Evolutionary conservation across 2,113 vertebrate genomes (phyloP).

Genomic region (Peromyscus polionotus): DNA sequence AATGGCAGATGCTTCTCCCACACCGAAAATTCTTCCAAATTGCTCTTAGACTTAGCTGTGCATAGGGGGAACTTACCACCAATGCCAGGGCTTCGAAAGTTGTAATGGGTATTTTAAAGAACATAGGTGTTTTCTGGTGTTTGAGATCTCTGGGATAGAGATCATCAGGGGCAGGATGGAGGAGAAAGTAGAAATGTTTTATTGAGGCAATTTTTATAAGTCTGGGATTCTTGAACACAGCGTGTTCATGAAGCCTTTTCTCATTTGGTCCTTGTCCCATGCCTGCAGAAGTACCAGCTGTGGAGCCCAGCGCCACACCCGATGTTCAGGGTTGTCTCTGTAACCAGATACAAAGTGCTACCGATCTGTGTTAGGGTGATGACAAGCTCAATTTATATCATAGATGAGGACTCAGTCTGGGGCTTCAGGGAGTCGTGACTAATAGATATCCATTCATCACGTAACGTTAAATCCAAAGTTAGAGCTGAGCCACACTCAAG

Average conservation of each 20-base stretch:
- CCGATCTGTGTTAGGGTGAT: conserved; percentile 15
- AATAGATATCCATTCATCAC: neutral
- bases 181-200: neutral
- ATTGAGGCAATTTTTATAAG: conserved; percentile 3
- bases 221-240: conserved; percentile 46
- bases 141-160: neutral
- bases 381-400: conserved; percentile 64
- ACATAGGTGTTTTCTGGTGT: neutral
- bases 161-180: neutral
- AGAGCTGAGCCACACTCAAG: neutral
- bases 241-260: conserved; percentile 3
- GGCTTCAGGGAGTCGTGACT: neutral
- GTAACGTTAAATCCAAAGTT: conserved; percentile 56
- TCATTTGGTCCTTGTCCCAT: neutral
- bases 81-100: conserved; percentile 42
- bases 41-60: conserved; percentile 62
- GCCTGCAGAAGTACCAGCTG: neutral
- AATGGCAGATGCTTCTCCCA: conserved; percentile 83
- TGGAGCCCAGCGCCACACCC: neutral
- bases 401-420: conserved; percentile 12
- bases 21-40: conserved; percentile 81
- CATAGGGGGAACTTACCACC: conserved; percentile 72
- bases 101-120: conserved; percentile 55
- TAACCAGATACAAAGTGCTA: conserved; percentile 26
- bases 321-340: conserved; percentile 13